Conservation (phyloP, 2,797 vertebrate species). For the Gobio occitaniae region DNA sequence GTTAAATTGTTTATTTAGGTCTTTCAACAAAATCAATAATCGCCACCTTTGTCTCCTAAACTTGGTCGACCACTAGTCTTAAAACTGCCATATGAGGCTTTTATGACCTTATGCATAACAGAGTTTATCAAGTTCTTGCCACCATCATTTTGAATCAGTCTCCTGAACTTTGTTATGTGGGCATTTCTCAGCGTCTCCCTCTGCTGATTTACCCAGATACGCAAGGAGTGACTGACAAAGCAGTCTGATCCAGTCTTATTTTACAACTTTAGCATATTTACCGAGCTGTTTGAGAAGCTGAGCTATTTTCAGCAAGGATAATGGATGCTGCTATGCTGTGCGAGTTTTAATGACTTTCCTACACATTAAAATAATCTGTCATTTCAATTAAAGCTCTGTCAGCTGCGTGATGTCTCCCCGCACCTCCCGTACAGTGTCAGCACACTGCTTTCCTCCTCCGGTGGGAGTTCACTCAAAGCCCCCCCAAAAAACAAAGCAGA, state of each 20-base stretch:
- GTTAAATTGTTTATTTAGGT: too few relatives aligned
- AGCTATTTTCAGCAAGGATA: constrained; percentile 61
- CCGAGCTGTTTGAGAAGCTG: constrained; percentile 44
- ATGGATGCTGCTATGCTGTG: constrained; percentile 69
- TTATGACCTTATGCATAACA: neutral
- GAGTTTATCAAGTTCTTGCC: neutral
- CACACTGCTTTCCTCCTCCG: constrained; percentile 80
- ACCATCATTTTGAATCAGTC: neutral
- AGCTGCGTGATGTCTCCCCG: constrained; percentile 76
- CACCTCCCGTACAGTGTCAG: constrained; percentile 67
- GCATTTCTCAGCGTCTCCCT: neutral
- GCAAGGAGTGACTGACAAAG: neutral
- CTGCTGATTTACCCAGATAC: constrained; percentile 21
- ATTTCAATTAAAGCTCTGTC: constrained; percentile 86
- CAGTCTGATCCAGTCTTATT: constrained; percentile 24
- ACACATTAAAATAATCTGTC: constrained; percentile 87
- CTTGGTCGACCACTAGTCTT: neutral
- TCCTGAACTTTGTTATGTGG: neutral
- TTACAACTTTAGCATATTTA: constrained; percentile 44
- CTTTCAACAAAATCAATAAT: too few relatives aligned
- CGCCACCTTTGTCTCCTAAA: neutral
- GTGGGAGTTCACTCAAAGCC: constrained; percentile 82
- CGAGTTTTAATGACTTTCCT: constrained; percentile 84
- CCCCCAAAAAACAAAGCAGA: constrained; percentile 78
- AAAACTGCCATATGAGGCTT: neutral